phyloP scores from a whole-genome alignment of 2,797 vertebrate species.

The Molossus molossus region DNA sequence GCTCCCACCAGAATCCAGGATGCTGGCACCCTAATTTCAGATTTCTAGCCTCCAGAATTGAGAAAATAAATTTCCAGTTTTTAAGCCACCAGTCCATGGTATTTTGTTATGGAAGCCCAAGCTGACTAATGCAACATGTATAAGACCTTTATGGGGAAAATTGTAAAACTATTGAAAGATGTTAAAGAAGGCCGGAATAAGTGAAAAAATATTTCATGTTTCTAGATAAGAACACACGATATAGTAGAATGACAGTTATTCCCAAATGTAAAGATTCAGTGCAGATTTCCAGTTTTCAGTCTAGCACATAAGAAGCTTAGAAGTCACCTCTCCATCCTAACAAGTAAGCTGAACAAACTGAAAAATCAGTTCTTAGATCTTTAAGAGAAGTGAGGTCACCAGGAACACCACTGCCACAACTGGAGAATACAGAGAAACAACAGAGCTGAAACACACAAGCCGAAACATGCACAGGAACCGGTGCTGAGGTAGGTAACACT shows the following conservation, averaged over 20 bases:
- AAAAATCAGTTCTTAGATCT: not conserved
- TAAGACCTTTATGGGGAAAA: not conserved
- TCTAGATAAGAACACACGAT: not conserved
- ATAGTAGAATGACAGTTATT: conserved; percentile 4
- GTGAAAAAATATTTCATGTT: not conserved
- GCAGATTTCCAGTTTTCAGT: not conserved
- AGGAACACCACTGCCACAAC: not conserved
- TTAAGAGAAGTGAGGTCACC: not conserved
- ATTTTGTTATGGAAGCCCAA: not conserved
- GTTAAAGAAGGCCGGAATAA: not conserved
- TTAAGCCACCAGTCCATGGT: not conserved
- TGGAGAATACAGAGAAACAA: not conserved
- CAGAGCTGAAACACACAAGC: not conserved
- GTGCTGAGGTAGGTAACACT: not conserved
- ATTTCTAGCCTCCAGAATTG: not conserved
- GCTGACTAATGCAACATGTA: not conserved
- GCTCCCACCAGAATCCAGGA: not conserved
- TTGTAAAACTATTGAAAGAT: conserved; percentile 40
- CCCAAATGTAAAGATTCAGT: not conserved
- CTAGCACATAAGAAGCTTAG: not conserved
- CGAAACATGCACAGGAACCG: not conserved
- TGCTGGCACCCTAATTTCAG: not conserved
- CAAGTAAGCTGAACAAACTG: not conserved
- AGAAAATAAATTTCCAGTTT: not conserved
- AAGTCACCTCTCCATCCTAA: conserved; percentile 17